Percentiles rank a stretch among this genome's conserved stretches.
These are phyloP conservation scores for Pagrus major DNA, from an alignment of 2,113 vertebrate species.

Conservation along the genomic window DNA sequence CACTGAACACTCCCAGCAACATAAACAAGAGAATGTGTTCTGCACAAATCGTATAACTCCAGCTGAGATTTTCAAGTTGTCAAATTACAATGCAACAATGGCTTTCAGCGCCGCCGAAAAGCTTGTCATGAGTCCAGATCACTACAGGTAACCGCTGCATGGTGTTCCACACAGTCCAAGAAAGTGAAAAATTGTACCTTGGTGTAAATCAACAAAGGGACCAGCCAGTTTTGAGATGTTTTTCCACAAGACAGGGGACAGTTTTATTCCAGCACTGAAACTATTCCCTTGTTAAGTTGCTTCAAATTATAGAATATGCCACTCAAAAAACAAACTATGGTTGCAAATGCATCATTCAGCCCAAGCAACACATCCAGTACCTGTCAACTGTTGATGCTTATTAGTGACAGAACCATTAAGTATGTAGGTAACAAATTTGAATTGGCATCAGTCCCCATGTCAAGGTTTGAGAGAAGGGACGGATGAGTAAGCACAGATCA, in stretches of 20 bases:
- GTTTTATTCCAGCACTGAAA: constrained; percentile 7
- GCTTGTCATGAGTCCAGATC: constrained; percentile 22
- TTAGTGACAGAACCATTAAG: constrained; percentile 13
- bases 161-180: background rate
- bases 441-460: constrained; percentile 3
- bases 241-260: constrained; percentile 5
- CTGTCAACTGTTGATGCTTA: constrained; percentile 12
- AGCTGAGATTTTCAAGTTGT: constrained; percentile 21
- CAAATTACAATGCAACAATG: background rate
- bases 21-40: constrained; percentile 5
- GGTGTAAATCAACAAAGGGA: background rate
- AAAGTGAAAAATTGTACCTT: background rate
- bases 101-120: constrained; percentile 18
- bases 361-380: constrained; percentile 15
- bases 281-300: background rate
- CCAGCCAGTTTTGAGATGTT: constrained; percentile 9
- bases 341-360: constrained; percentile 5
- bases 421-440: background rate
- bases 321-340: constrained; percentile 17
- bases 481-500: background rate
- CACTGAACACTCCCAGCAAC: constrained; percentile 8
- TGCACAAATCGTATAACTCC: background rate
- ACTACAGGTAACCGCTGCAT: background rate
- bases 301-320: constrained; percentile 20
- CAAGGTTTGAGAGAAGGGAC: background rate